Evolutionary conservation across 2,888 invertebrate genomes (phyloP).

Genomic region (Andrena minutula): DNA sequence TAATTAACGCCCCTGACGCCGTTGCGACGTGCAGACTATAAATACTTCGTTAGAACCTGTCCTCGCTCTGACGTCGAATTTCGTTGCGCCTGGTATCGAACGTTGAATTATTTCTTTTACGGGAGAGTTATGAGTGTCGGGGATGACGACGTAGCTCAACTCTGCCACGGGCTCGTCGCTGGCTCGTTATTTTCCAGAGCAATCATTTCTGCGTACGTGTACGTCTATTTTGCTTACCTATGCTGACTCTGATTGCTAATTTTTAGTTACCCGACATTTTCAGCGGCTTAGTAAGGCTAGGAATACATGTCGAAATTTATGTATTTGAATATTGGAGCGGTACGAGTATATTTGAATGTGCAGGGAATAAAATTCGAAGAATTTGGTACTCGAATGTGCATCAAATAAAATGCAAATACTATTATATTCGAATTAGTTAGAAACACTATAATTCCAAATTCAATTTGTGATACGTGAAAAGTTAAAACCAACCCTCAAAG

Average conservation of each 20-base stretch:
- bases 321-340: too few relatives aligned
- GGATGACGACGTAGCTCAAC: neutral
- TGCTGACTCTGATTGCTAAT: neutral
- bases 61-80: conserved; percentile 40
- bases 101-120: neutral
- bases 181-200: neutral
- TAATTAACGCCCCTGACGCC: conserved; percentile 66
- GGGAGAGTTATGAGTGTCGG: too few relatives aligned
- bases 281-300: too few relatives aligned
- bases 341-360: too few relatives aligned
- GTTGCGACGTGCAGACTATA: conserved; percentile 43
- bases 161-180: neutral
- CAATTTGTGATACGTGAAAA: too few relatives aligned
- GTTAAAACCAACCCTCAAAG: too few relatives aligned
- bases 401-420: too few relatives aligned
- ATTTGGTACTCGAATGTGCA: too few relatives aligned
- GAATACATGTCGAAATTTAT: too few relatives aligned
- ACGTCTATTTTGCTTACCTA: neutral
- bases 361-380: too few relatives aligned
- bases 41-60: conserved; percentile 61
- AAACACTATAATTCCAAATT: too few relatives aligned
- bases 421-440: too few relatives aligned
- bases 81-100: conserved; percentile 18
- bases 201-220: neutral
- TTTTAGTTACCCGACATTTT: neutral